Conservation (phyloP, 2,797 vertebrate species). For the Prunella strophiata region DNA sequence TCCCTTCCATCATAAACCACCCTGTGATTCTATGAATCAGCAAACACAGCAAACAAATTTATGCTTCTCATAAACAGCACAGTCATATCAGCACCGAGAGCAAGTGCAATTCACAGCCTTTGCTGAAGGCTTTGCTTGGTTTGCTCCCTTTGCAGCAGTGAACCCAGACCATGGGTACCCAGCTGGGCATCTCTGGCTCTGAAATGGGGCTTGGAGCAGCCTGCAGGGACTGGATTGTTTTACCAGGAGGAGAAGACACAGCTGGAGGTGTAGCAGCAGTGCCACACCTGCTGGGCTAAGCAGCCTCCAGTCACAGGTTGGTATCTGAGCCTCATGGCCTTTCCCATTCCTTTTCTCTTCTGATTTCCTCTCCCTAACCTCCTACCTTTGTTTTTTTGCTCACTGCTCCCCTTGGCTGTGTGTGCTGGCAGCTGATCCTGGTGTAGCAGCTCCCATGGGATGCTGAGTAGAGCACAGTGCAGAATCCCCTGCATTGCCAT, state of each 20-base stretch:
- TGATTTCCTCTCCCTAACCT: not conserved
- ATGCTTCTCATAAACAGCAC: conserved; percentile 14
- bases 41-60: accelerated
- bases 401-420: not conserved
- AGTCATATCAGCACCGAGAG: not conserved
- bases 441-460: not conserved
- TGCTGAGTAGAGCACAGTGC: not conserved
- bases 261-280: not conserved
- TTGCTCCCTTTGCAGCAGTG: not conserved
- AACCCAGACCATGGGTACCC: not conserved
- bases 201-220: not conserved
- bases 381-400: not conserved
- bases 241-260: not conserved
- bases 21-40: not conserved
- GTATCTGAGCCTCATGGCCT: not conserved
- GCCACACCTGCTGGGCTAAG: not conserved
- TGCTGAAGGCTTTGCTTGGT: not conserved
- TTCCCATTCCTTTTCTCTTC: not conserved
- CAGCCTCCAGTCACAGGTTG: not conserved
- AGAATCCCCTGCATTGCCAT: accelerated
- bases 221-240: not conserved
- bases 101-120: not conserved
- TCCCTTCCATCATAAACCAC: not conserved
- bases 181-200: not conserved
- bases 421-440: not conserved